Base-by-base conservation (phyloP, 2,113 vertebrate genomes). In the Chaetodon trifascialis region DNA sequence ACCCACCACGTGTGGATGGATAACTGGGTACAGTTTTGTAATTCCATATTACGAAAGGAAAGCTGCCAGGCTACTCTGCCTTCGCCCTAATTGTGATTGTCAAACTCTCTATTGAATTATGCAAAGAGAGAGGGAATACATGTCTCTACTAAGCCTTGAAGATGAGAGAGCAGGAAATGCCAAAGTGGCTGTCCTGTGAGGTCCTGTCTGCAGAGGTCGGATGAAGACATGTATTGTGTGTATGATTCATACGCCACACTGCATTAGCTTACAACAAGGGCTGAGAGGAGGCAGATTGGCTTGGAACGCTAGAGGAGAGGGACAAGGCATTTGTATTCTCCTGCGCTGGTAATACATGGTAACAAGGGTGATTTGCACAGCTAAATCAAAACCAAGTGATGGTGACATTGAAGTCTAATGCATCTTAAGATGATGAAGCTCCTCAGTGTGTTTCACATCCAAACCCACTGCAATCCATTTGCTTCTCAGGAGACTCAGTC, bases 321-420 rank as follows among this genome's bases (percentile, higher is more conserved):
- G 83, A 85, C 73, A 84, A 77, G 89, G 85, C 83, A 92, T 86
- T 87, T 90, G 87, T 91, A 89, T 80, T 86, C 91, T 87, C 80
- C 76, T 79, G 83, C 25, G 55, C 74, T 58, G 76, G 34, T 91
- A 94, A 93, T 83, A 85, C 86, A 93, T 82, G 89, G 79, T 94
- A 95, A 94, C 92, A 87, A 91, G 91, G 87, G 93, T 88, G 93
- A 95, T 95, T 95, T 94, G 95, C 93, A 87, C 87, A 80, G 86
- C 86, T 89, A 93, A 94, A 94, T 95, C 93, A 95, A 94, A 95
- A 94, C 88, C 94, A 93, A 95, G 91, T 88, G 90, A 86, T 79
- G 92, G 86, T 85, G 86, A 90, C 88, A 88, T 85, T 86, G 81
- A 88, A 91, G 87, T 85, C 59, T 67, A 83, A 77, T 60, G 83